Percentiles rank a stretch among this genome's conserved stretches.
Evolutionary conservation across 2,113 vertebrate genomes (phyloP).

Genomic region (Ceyx margarethae): DNA sequence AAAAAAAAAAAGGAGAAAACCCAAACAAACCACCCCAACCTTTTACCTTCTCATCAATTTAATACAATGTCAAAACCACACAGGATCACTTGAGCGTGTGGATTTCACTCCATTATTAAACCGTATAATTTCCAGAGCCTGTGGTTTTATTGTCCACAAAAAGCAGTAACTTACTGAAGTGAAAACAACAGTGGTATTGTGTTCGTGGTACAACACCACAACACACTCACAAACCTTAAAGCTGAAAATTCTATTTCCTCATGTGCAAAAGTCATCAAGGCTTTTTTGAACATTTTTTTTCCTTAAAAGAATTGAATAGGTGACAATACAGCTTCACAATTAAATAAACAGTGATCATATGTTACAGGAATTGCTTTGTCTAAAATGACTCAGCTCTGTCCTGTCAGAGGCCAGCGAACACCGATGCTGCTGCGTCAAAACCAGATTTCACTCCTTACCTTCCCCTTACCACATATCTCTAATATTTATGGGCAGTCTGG

Average conservation of each 20-base stretch:
- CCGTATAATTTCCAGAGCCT: constrained; percentile 45
- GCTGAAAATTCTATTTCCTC: not conserved
- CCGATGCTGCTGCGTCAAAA: not conserved
- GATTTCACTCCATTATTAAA: constrained; percentile 40
- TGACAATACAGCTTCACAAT: not conserved
- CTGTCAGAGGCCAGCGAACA: not conserved
- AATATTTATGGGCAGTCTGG: constrained; percentile 41
- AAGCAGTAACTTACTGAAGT: constrained; percentile 33
- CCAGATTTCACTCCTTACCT: constrained; percentile 17
- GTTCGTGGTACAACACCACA: not conserved
- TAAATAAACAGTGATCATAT: not conserved
- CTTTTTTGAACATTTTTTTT: not conserved
- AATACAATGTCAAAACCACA: constrained; percentile 17
- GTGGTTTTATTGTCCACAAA: constrained; percentile 59
- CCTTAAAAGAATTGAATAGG: not conserved
- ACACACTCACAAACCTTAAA: not conserved
- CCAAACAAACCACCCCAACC: not conserved
- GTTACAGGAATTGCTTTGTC: not conserved
- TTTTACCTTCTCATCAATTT: constrained; percentile 16
- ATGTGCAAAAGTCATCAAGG: not conserved
- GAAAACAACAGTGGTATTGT: constrained; percentile 2
- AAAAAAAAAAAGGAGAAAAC: no score
- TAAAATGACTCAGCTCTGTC: not conserved
- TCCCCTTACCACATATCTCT: not conserved
- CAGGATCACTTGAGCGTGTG: not conserved